Evolutionary conservation across 2,113 vertebrate genomes (phyloP).

Genomic region (Oreotragus oreotragus): DNA sequence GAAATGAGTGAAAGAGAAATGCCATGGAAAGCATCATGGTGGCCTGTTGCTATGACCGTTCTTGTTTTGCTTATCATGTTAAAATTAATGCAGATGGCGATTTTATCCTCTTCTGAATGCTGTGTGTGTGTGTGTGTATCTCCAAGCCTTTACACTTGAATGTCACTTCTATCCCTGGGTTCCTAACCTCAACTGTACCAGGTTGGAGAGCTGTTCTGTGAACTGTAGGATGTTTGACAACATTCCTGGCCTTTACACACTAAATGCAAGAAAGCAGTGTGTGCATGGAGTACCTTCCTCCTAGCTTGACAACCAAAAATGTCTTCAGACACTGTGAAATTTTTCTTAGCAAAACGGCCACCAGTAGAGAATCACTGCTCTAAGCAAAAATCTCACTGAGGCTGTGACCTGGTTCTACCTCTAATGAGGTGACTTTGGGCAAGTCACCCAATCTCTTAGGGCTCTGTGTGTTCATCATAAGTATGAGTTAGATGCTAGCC

Average conservation of each 20-base stretch:
- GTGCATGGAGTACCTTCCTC: not conserved
- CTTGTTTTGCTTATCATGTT: not conserved
- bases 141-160: not conserved
- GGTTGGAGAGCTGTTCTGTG: not conserved
- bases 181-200: not conserved
- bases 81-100: not conserved
- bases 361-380: not conserved
- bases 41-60: not conserved
- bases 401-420: not conserved
- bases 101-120: not conserved
- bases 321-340: not conserved
- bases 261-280: not conserved
- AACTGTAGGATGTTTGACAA: not conserved
- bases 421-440: not conserved
- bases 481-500: not conserved
- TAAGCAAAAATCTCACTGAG: not conserved
- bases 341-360: not conserved
- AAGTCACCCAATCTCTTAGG: not conserved
- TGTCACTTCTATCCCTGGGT: not conserved
- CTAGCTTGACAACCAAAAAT: not conserved
- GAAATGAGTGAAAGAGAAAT: not conserved
- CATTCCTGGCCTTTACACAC: not conserved
- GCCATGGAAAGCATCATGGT: not conserved
- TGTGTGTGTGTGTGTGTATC: fast-evolving
- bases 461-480: not conserved